phyloP scores from a whole-genome alignment of 2,797 vertebrate species.

The Emydoidea blandingii region DNA sequence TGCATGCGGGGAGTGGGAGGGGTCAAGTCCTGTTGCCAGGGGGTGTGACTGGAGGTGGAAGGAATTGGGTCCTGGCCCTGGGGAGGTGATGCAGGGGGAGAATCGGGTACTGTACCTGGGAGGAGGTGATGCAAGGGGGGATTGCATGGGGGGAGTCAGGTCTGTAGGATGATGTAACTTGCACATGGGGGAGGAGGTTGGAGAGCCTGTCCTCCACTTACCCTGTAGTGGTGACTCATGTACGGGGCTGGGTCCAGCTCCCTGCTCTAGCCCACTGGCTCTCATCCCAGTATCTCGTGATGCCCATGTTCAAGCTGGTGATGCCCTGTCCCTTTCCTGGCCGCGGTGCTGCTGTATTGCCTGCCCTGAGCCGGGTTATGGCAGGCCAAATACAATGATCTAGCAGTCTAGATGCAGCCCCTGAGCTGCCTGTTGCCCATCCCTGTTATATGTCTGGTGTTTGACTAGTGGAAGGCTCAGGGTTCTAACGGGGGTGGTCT shows the following conservation, averaged over 20 bases:
- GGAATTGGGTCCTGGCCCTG: background rate
- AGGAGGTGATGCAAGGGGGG: background rate
- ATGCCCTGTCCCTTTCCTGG: background rate
- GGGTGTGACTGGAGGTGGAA: background rate
- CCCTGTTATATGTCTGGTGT: background rate
- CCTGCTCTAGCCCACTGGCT: background rate
- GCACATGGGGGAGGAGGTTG: background rate
- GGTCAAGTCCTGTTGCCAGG: background rate
- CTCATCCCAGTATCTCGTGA: background rate
- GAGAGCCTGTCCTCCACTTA: background rate
- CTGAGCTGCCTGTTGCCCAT: background rate
- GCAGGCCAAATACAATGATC: background rate
- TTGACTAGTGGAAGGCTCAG: background rate
- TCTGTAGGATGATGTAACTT: background rate
- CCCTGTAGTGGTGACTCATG: background rate
- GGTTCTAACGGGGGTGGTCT: conserved; percentile 14
- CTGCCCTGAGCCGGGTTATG: background rate
- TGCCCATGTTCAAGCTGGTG: background rate
- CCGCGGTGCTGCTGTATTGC: background rate
- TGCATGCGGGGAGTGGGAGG: background rate
- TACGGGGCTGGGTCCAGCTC: background rate
- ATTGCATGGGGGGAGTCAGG: background rate
- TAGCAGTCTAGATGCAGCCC: background rate
- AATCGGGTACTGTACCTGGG: no score
- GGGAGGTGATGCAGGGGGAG: no score